Evolutionary conservation across 2,797 vertebrate genomes (phyloP), one percentile per base, ranked within the genome.

Genomic region (Neosilurus mollespiculum): DNA sequence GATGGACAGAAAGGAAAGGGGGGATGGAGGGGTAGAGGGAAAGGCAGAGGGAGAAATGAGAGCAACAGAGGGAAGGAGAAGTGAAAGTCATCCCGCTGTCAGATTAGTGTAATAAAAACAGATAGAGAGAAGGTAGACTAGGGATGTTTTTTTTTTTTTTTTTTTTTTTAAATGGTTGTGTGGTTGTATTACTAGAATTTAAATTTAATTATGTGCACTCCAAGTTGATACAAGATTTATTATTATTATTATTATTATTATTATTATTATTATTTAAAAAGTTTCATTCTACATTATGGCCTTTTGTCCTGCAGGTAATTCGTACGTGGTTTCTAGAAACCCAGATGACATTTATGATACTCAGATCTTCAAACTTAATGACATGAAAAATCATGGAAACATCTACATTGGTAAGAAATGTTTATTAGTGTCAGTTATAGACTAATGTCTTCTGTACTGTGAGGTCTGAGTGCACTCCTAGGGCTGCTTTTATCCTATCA

Each of bases 331-430:
- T 62, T 95, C 95, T 92, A 90, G 94, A 88, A 94, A 95, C 30
- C 91, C 92, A 8, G 81, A 86, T 0, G 58, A 87, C 0, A 2
- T 61, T 6, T 96, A 93, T 88, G 93, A 95, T 77, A 92, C 93
- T 14, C 80, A 88, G 0, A 94, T 87, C 30, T 94, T 88, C 73
- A 91, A 90, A 80, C 95, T 95, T 83, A 83, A 88, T 30, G 90
- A 94, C 61, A 11, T 78, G 81, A 56, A 84, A 34, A 91, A 43
- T 8, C 43, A 0, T 81, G 93, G 89, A 85, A 90, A 96, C 87
- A 92, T 91, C 87, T 98, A 98, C 66, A 94, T 96, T 10, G 97
- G 97, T 97, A 91, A 89, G 79, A 20, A 34, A 30, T 66, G 16
- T 79, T 34, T 24, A 24, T 79, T 80, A 34, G 64, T 67, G 24